Conservation (phyloP, 2,888 invertebrate genomes). For the Mythimna lalbum region DNA sequence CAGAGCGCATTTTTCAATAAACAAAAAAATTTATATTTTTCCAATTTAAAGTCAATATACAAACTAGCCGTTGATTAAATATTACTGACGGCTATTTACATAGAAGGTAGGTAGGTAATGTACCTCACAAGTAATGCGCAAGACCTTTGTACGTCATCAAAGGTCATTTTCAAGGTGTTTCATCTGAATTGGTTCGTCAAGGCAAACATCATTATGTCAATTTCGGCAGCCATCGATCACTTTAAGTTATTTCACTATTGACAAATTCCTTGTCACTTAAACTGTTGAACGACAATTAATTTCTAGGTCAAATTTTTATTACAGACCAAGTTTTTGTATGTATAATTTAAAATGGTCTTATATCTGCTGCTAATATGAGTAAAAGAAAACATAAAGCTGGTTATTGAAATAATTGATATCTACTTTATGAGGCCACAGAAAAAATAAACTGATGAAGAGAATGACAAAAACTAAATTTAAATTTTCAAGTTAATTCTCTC, state of each 20-base stretch:
- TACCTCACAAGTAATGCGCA: slow-evolving; percentile 13
- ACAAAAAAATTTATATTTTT: slow-evolving; percentile 11
- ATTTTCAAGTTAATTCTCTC: not conserved
- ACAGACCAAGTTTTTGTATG: not conserved
- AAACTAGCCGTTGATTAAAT: slow-evolving; percentile 26
- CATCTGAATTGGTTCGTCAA: slow-evolving; percentile 63
- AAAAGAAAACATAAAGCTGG: not conserved
- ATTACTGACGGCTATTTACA: slow-evolving; percentile 36
- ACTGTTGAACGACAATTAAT: slow-evolving; percentile 35
- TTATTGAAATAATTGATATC: not conserved
- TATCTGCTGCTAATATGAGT: not conserved
- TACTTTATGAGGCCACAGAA: not conserved
- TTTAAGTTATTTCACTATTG: slow-evolving; percentile 40
- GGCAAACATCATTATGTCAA: slow-evolving; percentile 69
- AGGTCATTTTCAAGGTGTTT: slow-evolving; percentile 64
- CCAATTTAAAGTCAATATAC: not conserved
- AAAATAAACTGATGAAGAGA: not conserved
- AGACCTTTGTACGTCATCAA: slow-evolving; percentile 41
- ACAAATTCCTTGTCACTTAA: slow-evolving; percentile 58
- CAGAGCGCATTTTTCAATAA: slow-evolving; percentile 12
- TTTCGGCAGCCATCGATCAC: slow-evolving; percentile 60
- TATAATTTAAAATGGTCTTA: not conserved
- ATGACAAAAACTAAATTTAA: not conserved
- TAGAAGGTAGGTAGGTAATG: slow-evolving; percentile 10
- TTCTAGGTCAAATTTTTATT: slow-evolving; percentile 39